Evolutionary conservation across 2,888 invertebrate species (phyloP).

Genomic region (Pyrrhia umbra): DNA sequence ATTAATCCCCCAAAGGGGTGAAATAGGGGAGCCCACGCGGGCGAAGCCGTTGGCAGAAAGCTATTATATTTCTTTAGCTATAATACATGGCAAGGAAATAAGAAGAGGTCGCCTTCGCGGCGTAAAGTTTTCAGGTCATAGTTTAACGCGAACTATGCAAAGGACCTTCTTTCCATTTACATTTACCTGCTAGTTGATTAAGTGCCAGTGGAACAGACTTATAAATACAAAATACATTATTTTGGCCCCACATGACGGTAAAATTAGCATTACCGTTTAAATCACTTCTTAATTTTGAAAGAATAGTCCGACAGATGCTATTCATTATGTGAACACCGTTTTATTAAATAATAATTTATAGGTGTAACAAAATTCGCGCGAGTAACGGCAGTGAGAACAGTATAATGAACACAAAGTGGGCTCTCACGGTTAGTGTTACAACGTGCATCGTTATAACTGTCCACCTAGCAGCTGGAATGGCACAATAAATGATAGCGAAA

Average conservation of each 20-base stretch:
- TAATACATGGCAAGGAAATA: no score
- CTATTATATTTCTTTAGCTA: no score
- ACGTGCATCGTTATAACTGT: slow-evolving; percentile 67
- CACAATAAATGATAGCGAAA: slow-evolving; percentile 37
- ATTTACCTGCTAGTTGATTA: background rate
- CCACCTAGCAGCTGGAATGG: slow-evolving; percentile 56
- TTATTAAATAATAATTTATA: slow-evolving; percentile 37
- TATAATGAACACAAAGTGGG: slow-evolving; percentile 57
- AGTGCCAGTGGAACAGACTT: background rate
- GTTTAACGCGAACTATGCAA: no score
- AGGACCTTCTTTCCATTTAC: no score
- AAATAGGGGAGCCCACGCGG: no score
- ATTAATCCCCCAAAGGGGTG: no score
- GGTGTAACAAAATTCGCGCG: slow-evolving; percentile 36
- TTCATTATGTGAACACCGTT: slow-evolving; percentile 1
- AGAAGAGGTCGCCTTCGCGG: no score
- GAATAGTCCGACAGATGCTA: background rate
- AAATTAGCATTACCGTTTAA: background rate
- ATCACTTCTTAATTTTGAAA: background rate
- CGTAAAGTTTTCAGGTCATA: no score
- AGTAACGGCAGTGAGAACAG: slow-evolving; percentile 61
- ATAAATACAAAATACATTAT: background rate
- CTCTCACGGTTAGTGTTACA: slow-evolving; percentile 71
- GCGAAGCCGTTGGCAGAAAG: no score
- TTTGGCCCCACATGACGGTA: background rate